These are phyloP conservation scores for Falco biarmicus DNA, from an alignment of 2,797 vertebrate species.

Conservation along the genomic window DNA sequence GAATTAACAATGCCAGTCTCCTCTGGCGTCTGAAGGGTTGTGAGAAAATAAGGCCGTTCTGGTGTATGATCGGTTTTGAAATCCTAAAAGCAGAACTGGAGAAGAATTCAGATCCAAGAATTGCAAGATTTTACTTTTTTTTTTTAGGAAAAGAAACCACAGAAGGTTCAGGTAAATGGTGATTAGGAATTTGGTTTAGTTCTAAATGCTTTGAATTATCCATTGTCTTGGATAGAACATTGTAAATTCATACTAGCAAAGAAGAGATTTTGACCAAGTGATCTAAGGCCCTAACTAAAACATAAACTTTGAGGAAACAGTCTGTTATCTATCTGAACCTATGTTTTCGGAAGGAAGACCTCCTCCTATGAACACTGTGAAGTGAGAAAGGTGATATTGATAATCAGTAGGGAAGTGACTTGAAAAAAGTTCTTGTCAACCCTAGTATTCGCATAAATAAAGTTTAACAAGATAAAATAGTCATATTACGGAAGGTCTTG, in stretches of 20 bases:
- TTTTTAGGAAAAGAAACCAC: neutral
- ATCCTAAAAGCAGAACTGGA: neutral
- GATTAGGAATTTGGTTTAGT: neutral
- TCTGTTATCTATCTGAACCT: slow-evolving; percentile 24
- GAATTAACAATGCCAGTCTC: neutral
- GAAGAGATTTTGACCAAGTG: neutral
- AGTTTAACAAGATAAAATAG: slow-evolving; percentile 84
- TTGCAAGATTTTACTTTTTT: neutral
- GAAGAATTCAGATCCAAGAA: neutral
- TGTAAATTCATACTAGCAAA: neutral
- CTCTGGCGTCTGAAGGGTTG: neutral
- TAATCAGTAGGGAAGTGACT: slow-evolving; percentile 52
- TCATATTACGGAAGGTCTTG: slow-evolving; percentile 75
- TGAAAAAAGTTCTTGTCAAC: slow-evolving; percentile 56
- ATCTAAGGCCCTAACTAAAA: neutral
- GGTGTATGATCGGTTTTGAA: neutral
- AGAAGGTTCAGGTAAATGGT: neutral
- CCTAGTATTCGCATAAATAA: slow-evolving; percentile 76
- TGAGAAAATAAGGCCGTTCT: neutral
- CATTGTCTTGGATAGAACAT: neutral
- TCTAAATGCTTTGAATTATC: neutral
- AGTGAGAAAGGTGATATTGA: slow-evolving; percentile 69
- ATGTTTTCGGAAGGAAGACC: slow-evolving; percentile 44
- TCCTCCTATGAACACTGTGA: slow-evolving; percentile 20
- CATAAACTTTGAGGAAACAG: neutral